phyloP scores from a whole-genome alignment of 2,113 vertebrate genomes.

The Tragelaphus buxtoni region DNA sequence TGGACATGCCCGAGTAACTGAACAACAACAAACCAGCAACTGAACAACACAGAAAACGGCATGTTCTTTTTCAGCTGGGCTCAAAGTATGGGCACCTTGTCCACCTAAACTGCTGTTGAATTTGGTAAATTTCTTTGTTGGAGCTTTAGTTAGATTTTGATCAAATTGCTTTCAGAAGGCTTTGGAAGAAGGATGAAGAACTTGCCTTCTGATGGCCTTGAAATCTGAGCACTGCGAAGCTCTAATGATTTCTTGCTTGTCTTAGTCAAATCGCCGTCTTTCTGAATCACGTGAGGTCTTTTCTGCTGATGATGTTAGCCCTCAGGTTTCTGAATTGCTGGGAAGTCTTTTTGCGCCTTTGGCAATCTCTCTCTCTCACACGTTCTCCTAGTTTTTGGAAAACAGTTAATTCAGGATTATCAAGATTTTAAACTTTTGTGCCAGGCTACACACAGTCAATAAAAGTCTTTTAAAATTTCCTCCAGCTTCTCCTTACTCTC shows the following conservation, averaged over 20 bases:
- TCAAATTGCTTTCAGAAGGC: background rate
- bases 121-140: background rate
- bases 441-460: rapidly evolving
- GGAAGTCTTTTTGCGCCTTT: too few relatives aligned
- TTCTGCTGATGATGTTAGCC: rapidly evolving
- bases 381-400: background rate
- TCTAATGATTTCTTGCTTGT: rapidly evolving
- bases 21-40: rapidly evolving
- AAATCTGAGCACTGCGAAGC: too few relatives aligned
- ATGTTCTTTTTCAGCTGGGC: rapidly evolving
- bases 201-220: background rate
- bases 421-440: background rate
- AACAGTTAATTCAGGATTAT: background rate
- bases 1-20: rapidly evolving
- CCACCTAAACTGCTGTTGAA: rapidly evolving
- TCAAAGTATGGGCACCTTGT: rapidly evolving
- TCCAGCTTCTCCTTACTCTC: background rate
- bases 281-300: too few relatives aligned
- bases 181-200: background rate
- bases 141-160: too few relatives aligned
- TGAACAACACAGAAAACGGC: rapidly evolving
- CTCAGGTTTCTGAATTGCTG: background rate
- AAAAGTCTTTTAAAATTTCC: background rate
- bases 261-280: rapidly evolving
- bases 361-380: background rate